Evolutionary conservation across 2,797 vertebrate genomes (phyloP).

Genomic region (Enteromius trimaculatus): DNA sequence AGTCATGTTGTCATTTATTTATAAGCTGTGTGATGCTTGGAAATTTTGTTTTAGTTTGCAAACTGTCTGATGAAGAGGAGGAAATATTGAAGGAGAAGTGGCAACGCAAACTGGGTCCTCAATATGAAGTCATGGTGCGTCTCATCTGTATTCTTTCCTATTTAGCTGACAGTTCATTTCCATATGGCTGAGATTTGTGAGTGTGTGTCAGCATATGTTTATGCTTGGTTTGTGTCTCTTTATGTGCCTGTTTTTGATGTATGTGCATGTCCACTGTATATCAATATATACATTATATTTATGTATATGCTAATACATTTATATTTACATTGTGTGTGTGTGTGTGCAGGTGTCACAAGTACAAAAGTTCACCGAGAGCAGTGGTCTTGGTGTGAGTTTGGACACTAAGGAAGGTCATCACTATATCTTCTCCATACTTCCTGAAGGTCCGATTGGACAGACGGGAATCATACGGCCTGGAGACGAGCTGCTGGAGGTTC

Average conservation of each 20-base stretch:
- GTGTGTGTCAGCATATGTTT: neutral
- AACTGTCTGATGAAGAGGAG: slow-evolving; percentile 72
- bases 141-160: slow-evolving; percentile 27
- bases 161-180: slow-evolving; percentile 19
- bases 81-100: slow-evolving; percentile 80
- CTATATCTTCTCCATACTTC: slow-evolving; percentile 89
- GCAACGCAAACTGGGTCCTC: slow-evolving; percentile 84
- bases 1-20: slow-evolving; percentile 9
- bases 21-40: slow-evolving; percentile 17
- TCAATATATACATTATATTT: neutral
- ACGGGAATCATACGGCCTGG: slow-evolving; percentile 83
- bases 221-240: neutral
- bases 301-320: neutral
- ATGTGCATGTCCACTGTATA: neutral
- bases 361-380: slow-evolving; percentile 89
- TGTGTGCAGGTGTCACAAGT: slow-evolving; percentile 83
- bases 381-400: slow-evolving; percentile 91
- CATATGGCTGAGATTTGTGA: slow-evolving; percentile 4
- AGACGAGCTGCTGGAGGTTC: slow-evolving; percentile 92
- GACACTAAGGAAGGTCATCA: slow-evolving; percentile 90
- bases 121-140: slow-evolving; percentile 89
- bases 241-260: neutral
- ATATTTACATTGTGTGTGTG: neutral
- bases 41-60: slow-evolving; percentile 64
- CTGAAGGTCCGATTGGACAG: slow-evolving; percentile 90